These are phyloP conservation scores for Cordilura impudica DNA, from an alignment of 2,888 invertebrate genomes.

Conservation along the genomic window DNA sequence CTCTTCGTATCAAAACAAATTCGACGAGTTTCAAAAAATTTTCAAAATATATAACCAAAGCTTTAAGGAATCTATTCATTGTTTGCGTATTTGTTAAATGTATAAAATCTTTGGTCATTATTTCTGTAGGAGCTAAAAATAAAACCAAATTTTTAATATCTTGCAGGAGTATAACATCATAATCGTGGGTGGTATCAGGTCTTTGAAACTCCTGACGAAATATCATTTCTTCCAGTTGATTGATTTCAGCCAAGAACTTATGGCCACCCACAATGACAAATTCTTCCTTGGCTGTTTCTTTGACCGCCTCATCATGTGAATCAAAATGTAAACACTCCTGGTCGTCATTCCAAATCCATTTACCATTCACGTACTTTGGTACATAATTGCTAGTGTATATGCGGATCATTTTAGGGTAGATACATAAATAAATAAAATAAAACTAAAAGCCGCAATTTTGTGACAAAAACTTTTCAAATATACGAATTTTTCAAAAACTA, in stretches of 20 bases:
- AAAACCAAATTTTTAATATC: conserved; percentile 75
- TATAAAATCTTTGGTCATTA: conserved; percentile 69
- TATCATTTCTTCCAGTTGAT: conserved; percentile 73
- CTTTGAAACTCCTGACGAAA: conserved; percentile 72
- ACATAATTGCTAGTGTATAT: conserved; percentile 69
- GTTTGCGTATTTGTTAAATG: conserved; percentile 72
- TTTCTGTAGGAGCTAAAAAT: conserved; percentile 72
- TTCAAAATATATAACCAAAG: conserved; percentile 76
- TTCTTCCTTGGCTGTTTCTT: conserved; percentile 58
- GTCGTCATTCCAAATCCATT: conserved; percentile 72
- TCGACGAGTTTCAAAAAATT: conserved; percentile 75
- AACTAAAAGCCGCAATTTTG: too few species aligned
- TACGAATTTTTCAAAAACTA: too few species aligned
- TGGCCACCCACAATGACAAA: conserved; percentile 68
- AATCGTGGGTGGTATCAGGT: conserved; percentile 66
- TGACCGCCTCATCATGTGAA: conserved; percentile 59
- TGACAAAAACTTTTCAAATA: too few species aligned
- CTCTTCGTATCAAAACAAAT: conserved; percentile 73
- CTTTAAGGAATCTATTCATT: conserved; percentile 71
- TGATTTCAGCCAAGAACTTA: conserved; percentile 69
- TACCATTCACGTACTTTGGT: conserved; percentile 71
- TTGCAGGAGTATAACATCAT: conserved; percentile 71
- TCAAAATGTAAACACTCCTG: conserved; percentile 68
- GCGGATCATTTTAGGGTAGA: conserved; percentile 68
- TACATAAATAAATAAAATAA: too few species aligned